Percentiles rank a stretch among this genome's conserved stretches.
phyloP scores from a whole-genome alignment of 2,888 invertebrate species.

The Meiosimyza platycephala region DNA sequence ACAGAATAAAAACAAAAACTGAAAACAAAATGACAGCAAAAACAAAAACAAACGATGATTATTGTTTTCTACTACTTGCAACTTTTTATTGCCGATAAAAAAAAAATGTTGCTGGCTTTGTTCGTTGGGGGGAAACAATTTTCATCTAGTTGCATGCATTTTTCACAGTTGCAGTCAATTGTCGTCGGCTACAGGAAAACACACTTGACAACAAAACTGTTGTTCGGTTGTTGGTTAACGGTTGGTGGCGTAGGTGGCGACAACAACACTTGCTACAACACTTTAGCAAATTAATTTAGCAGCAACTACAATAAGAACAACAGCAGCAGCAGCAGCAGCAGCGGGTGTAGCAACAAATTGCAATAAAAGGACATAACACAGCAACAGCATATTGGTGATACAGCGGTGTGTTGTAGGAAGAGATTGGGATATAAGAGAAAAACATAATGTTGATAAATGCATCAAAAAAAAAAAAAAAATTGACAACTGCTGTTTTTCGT shows the following conservation, averaged over 20 bases:
- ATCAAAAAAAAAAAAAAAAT: neutral
- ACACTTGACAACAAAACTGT: constrained; percentile 18
- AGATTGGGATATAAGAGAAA: too few species aligned
- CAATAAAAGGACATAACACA: neutral
- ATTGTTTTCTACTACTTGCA: constrained; percentile 1
- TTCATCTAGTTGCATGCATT: neutral
- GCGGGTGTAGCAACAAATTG: constrained; percentile 4
- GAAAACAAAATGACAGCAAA: neutral
- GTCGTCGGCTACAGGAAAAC: constrained; percentile 29
- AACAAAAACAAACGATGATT: constrained; percentile 2
- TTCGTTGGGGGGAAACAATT: neutral
- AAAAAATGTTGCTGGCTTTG: constrained; percentile 26
- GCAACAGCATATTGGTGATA: neutral
- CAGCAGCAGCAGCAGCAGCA: constrained; percentile 11
- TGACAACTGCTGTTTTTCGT: neutral
- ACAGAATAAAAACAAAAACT: too few species aligned
- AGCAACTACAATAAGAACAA: constrained; percentile 20
- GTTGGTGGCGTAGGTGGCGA: constrained; percentile 4
- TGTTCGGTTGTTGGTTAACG: neutral
- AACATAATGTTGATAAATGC: neutral
- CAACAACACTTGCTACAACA: constrained; percentile 29
- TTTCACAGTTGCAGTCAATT: neutral
- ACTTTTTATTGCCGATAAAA: constrained; percentile 13
- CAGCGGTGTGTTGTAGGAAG: too few species aligned
- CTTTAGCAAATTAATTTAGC: constrained; percentile 33